Evolutionary conservation across 2,113 vertebrate species (phyloP), one percentile per base, ranked within the genome.

Genomic region (Peromyscus leucopus): DNA sequence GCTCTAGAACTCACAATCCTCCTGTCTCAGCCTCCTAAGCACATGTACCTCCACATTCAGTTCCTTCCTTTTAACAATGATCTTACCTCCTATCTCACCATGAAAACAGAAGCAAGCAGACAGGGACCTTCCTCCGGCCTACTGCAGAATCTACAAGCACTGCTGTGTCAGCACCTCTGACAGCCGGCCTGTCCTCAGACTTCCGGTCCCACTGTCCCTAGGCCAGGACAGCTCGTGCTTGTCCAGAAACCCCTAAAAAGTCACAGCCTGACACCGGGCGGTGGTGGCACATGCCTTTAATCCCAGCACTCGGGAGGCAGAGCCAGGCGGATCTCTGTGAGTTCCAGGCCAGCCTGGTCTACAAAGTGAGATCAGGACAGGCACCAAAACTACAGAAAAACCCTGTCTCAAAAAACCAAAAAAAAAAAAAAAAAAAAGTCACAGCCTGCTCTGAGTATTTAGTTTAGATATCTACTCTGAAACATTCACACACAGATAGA

Each of bases 71-170:
- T 65, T 33, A 87, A 71, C 61, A 24, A 28, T 74, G 33, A n/a
- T 7, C 93, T 90, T 83, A 48, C 10, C 79, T 74, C 80, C 21
- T 85, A 88, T n/a, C 48, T 84, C 17, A 69, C 26, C 26, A 31
- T 83, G 75, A 55, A 92, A 90, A 93, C 42, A 93, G 39, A 87
- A 82, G 51, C 36, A 46, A 74, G 31, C 69, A 78, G 11, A 88
- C 55, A 61, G 69, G 69, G 24, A 90, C 1, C 24, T 28, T 78
- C 84, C 24, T 93, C 89, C 74, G 84, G 84, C 36, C 17, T 69
- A 39, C 2, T 36, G 83, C 31, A 46, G 72, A 72, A 39, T 79
- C 46, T 48, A 48, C 15, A 21, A 24, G 39, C 13, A 26, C 26
- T 63, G 42, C 59, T 65, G 28, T 6, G 42, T 31, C 67, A 48